Percentiles rank a stretch among this genome's conserved stretches.
phyloP scores from a whole-genome alignment of 2,113 vertebrate genomes.

The Peromyscus californicus region DNA sequence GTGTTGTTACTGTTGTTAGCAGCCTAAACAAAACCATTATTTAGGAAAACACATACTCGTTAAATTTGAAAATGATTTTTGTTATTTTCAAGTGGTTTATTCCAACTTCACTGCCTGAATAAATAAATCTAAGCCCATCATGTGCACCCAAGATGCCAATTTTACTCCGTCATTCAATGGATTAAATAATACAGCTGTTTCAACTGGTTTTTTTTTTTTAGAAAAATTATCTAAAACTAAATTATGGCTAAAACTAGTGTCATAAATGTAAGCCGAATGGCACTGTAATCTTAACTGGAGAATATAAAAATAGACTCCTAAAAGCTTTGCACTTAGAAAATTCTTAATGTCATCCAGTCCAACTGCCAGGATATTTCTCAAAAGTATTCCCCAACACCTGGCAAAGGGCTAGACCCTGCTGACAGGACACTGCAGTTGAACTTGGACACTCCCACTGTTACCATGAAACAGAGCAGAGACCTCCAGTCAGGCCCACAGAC shows the following conservation, averaged over 20 bases:
- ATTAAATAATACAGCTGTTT: neutral
- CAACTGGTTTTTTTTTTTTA: neutral
- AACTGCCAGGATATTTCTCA: neutral
- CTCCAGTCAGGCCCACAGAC: neutral
- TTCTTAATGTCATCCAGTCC: too few relatives aligned
- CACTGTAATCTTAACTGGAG: neutral
- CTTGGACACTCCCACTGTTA: too few relatives aligned
- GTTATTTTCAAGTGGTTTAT: neutral
- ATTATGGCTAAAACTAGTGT: neutral
- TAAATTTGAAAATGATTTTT: neutral
- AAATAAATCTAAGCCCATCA: neutral
- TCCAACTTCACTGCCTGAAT: neutral
- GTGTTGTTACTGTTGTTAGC: neutral
- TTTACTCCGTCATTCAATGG: neutral
- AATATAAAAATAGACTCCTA: neutral
- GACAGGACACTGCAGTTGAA: accelerated
- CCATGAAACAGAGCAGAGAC: neutral
- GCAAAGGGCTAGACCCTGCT: neutral
- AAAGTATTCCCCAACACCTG: neutral
- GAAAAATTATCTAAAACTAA: constrained; percentile 20
- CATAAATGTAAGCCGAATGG: neutral
- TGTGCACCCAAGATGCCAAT: neutral
- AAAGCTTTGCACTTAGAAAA: neutral
- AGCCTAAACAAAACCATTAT: constrained; percentile 4
- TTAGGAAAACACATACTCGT: neutral